These are phyloP conservation scores for Crioceris asparagi DNA, from an alignment of 2,888 invertebrate genomes.

Conservation along the genomic window DNA sequence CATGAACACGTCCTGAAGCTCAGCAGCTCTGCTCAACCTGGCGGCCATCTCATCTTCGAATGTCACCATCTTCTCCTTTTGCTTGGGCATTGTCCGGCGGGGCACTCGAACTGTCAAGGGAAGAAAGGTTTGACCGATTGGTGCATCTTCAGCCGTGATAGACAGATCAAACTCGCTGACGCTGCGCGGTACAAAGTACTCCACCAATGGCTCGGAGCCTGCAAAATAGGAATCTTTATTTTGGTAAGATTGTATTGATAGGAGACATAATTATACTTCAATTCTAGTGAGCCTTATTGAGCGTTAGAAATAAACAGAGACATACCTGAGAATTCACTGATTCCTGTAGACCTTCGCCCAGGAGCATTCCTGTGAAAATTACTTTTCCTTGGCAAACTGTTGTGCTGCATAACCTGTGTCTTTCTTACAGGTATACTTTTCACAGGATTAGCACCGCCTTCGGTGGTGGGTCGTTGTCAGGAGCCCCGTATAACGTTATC, in stretches of 20 bases:
- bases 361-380: slow-evolving; percentile 57
- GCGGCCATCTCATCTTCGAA: slow-evolving; percentile 60
- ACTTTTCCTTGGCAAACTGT: slow-evolving; percentile 43
- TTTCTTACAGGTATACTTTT: slow-evolving; percentile 35
- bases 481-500: slow-evolving; percentile 38
- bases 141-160: slow-evolving; percentile 47
- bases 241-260: no score
- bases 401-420: slow-evolving; percentile 36
- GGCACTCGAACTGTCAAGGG: slow-evolving; percentile 33
- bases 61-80: slow-evolving; percentile 68
- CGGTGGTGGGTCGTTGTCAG: slow-evolving; percentile 43
- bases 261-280: no score
- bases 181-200: slow-evolving; percentile 76
- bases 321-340: slow-evolving; percentile 20
- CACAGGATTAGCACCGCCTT: slow-evolving; percentile 40
- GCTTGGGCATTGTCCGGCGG: slow-evolving; percentile 38
- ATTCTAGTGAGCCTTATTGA: no score
- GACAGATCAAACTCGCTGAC: slow-evolving; percentile 73
- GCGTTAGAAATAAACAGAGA: no score
- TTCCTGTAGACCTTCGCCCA: slow-evolving; percentile 48
- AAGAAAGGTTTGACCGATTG: slow-evolving; percentile 32
- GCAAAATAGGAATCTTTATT: no score
- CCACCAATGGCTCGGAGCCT: slow-evolving; percentile 53
- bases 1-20: slow-evolving; percentile 68
- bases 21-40: slow-evolving; percentile 16